Percentiles rank a stretch among this genome's conserved stretches.
These are phyloP conservation scores for Meleagris gallopavo DNA, from an alignment of 2,113 vertebrate species.

Conservation along the genomic window DNA sequence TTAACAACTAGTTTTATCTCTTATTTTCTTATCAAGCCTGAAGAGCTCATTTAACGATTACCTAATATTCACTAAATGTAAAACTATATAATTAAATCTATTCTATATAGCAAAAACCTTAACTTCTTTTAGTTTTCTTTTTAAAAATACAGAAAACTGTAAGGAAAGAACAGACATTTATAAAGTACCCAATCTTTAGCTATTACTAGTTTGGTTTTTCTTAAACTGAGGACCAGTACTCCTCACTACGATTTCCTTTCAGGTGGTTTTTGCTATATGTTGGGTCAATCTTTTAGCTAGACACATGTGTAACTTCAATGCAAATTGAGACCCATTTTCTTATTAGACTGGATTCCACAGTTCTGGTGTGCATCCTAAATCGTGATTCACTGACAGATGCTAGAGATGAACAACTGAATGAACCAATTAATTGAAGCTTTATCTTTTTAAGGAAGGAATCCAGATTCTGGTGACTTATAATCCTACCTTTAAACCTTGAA, in stretches of 20 bases:
- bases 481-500: background rate
- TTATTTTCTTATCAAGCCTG: conserved; percentile 33
- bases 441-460: background rate
- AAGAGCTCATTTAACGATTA: conserved; percentile 43
- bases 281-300: background rate
- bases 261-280: background rate
- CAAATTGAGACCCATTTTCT: background rate
- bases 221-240: background rate
- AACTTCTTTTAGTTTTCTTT: background rate
- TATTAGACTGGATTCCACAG: background rate
- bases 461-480: background rate
- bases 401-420: background rate
- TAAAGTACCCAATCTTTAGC: background rate
- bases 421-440: background rate
- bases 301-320: background rate
- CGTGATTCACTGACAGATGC: background rate
- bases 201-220: background rate
- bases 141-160: background rate
- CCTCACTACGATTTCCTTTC: background rate
- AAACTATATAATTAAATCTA: background rate
- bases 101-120: background rate
- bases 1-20: background rate
- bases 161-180: background rate
- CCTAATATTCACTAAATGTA: conserved; percentile 34
- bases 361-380: background rate